Evolutionary conservation across 2,113 vertebrate species (phyloP), one percentile per base, ranked within the genome.

Genomic region (Pycnonotus jocosus): DNA sequence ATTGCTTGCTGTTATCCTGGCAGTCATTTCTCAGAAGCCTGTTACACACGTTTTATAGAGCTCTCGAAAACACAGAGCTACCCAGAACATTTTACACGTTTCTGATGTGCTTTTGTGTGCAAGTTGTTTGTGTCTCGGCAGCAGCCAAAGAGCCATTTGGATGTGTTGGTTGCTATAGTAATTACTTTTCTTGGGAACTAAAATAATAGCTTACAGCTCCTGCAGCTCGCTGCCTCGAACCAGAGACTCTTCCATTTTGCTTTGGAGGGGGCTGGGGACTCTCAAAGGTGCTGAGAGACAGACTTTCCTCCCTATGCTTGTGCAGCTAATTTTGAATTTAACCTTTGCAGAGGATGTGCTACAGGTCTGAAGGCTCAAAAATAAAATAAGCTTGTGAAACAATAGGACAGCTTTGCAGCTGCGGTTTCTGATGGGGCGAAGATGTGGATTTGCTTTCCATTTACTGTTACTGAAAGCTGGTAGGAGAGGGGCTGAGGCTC

Each of bases 161-260:
- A 95, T 92, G 50, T 88, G 88, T 35, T 92, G 72, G 97, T 97
- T 98, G 96, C 97, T 95, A 97, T 97, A 97, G 97, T 83, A 96
- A 97, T 94, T 97, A 90, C 88, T 96, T 95, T 95, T 72, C 82
- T 73, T 53, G 65, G 96, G 95, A 95, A 90, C 89, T 89, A 86
- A 95, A 96, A 94, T 92, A 95, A 95, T 76, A 96, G 88, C 92
- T 91, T 64, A 33, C 58, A 93, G 83, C 94, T 95, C 56, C 76
- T 96, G 85, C 57, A 88, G 94, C 91, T 96, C 25, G 10, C 82
- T 94, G 94, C 93, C 92, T 88, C 58, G 31, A 86, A 90, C 56
- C 87, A 86, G 85, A 81, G 82, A 90, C 40, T 10, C 81, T 90
- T 95, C 81, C 83, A 66, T 70, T 95, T 83, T 76, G 60, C 45